Evolutionary conservation across 2,888 invertebrate genomes (phyloP).

Genomic region (Papilio demoleus): DNA sequence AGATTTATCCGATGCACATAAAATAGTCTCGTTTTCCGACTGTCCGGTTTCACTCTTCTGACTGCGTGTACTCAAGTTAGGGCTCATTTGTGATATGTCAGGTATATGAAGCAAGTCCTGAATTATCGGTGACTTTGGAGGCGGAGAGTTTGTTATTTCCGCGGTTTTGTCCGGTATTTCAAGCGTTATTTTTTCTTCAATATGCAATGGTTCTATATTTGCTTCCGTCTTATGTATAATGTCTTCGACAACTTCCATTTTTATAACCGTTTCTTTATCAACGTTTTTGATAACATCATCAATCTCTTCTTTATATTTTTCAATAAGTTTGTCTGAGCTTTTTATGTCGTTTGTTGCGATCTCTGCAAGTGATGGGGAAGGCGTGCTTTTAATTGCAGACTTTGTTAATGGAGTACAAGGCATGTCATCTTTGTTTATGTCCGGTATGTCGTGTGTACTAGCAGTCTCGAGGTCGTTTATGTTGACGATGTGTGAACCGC

Average conservation of each 20-base stretch:
- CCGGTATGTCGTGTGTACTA: slow-evolving; percentile 64
- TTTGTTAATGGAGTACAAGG: slow-evolving; percentile 48
- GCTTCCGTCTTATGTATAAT: slow-evolving; percentile 67
- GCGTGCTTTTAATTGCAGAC: slow-evolving; percentile 56
- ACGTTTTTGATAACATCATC: slow-evolving; percentile 53
- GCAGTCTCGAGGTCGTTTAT: slow-evolving; percentile 78
- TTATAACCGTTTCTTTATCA: slow-evolving; percentile 57
- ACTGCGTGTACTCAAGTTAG: slow-evolving; percentile 71
- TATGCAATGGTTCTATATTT: slow-evolving; percentile 59
- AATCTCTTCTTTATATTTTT: slow-evolving; percentile 51
- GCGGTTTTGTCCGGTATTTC: slow-evolving; percentile 65
- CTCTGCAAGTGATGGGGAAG: slow-evolving; percentile 52
- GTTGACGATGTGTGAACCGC: slow-evolving; percentile 79
- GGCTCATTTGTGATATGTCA: slow-evolving; percentile 72
- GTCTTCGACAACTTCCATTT: slow-evolving; percentile 67
- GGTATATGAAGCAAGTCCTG: slow-evolving; percentile 73
- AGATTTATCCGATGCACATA: slow-evolving; percentile 78
- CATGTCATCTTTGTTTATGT: slow-evolving; percentile 62
- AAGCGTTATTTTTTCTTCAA: slow-evolving; percentile 64
- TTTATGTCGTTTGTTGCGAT: slow-evolving; percentile 43
- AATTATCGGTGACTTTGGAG: slow-evolving; percentile 74
- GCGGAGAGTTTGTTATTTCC: slow-evolving; percentile 69
- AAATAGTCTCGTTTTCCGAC: slow-evolving; percentile 79
- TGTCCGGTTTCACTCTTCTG: slow-evolving; percentile 75
- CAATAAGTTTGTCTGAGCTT: slow-evolving; percentile 41